Evolutionary conservation across 2,888 invertebrate species (phyloP), one percentile per base, ranked within the genome.

Genomic region (Cheiracanthium punctorium): DNA sequence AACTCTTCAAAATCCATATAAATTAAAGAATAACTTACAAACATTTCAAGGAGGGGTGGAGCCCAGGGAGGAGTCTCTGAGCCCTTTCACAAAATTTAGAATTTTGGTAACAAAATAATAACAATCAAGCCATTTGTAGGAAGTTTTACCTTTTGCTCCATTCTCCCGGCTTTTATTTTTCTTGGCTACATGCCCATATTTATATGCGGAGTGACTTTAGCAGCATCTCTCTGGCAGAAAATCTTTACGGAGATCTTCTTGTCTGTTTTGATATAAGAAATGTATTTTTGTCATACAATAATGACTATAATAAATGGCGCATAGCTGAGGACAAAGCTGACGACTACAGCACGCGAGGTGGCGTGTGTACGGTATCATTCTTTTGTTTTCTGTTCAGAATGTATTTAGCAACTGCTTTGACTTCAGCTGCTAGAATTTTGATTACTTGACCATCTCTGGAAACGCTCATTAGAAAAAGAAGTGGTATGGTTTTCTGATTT

Each of bases 301-400:
- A 79, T 71, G 67, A 65, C 32, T 41, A 33, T 43, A 74, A 81
- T 69, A 74, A 81, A 81, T 65, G 74, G 37, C 58, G 37, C 58
- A 74, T 81, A 52, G 81, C 69, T 52, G 81, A 29, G 64, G 64
- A 80, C 71, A 80, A 80, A 80, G 80, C 58, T 58, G 29, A 77
- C 33, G 33, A 65, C 30, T 24, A 17, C 33, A n/a, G 74, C 81
- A 74, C 74, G 81, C 81, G 69, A 81, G 65, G 30, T 75, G 74
- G 69, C 74, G 81, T 81, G 81, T 81, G 74, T 52, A 74, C 58
- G 41, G 33, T 20, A 32, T 67, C 41, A 37, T 52, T 30, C 48
- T 17, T 72, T 29, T 48, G 8, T 67, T 67, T 32, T 67, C 32
- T 32, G 30, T 67, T 67, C 58, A n/a, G 30, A 73, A 30, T 67